phyloP scores from a whole-genome alignment of 1,140 invertebrate species.

The Lepidurus apus region DNA sequence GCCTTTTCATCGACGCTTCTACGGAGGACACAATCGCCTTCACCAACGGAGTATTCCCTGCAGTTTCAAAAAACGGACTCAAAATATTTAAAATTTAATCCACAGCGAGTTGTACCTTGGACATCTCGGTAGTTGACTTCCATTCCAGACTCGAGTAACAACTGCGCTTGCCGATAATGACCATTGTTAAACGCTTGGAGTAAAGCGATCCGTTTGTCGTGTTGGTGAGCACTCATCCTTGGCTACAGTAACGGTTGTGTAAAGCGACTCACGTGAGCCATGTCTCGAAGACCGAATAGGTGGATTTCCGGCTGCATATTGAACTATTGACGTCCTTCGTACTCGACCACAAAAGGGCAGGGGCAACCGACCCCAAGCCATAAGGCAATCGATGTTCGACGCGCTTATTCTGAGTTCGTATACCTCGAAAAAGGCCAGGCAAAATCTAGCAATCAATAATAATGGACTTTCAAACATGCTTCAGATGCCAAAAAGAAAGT shows the following conservation, averaged over 20 bases:
- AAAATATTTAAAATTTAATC: background rate
- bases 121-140: background rate
- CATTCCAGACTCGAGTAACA: background rate
- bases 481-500: too few species aligned
- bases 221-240: constrained; percentile 4
- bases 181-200: background rate
- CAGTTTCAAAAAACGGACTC: background rate
- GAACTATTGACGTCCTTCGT: background rate
- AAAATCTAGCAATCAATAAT: background rate
- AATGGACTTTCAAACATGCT: background rate
- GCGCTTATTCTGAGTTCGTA: background rate
- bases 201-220: background rate
- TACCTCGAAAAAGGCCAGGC: background rate
- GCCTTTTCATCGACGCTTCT: constrained; percentile 1
- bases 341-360: background rate
- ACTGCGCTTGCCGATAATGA: background rate
- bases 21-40: background rate
- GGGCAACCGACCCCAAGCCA: background rate
- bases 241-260: background rate
- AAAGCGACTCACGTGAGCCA: background rate
- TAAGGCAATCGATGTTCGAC: background rate
- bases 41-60: background rate
- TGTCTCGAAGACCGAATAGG: background rate
- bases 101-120: background rate
- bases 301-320: background rate